Evolutionary conservation across 2,888 invertebrate genomes (phyloP), one percentile per base, ranked within the genome.

Genomic region (Apodemia duryi): DNA sequence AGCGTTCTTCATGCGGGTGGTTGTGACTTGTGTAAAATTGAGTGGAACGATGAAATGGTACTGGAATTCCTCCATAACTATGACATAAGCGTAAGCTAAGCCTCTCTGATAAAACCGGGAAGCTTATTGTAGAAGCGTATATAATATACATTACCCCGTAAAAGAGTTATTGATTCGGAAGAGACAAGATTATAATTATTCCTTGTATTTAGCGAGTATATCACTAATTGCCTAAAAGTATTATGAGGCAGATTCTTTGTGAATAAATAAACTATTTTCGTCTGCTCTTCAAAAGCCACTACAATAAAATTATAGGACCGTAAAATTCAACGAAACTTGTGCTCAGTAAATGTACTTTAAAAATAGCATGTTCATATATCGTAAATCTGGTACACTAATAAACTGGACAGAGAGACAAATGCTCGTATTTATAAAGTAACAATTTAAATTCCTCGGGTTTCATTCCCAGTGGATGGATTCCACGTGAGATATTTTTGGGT

Each of bases 401-500:
- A 85, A 86, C 77, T 73, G 77, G 85, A 85, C 85, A 79, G 79
- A 78, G 83, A 82, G 84, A 86, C 86, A 86, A 86, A 87, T 85
- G 84, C 72, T 71, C 73, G 72, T 75, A 75, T 80, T 79, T 76
- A 75, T 78, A 79, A 77, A 75, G 77, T 73, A 73, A 83, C 84
- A 83, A 85, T 86, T 86, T 85, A 86, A 79, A 88, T 88, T 86
- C 84, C 75, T 74, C 67, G 68, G 67, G 70, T 69, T 43, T 62
- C 67, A 69, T 70, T 71, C 74, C 68, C 71, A 52, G 54, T 54
- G 52, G 72, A 70, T 74, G 73, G 62, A 73, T 70, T 68, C 65
- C 68, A 61, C 32, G 54, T 54, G 35, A 49, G 68, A 60, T 75
- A 73, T 73, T 73, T 73, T 71, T 63, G 71, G 70, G 57, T 66